Evolutionary conservation across 2,888 invertebrate species (phyloP).

Genomic region (Pollenia labialis): DNA sequence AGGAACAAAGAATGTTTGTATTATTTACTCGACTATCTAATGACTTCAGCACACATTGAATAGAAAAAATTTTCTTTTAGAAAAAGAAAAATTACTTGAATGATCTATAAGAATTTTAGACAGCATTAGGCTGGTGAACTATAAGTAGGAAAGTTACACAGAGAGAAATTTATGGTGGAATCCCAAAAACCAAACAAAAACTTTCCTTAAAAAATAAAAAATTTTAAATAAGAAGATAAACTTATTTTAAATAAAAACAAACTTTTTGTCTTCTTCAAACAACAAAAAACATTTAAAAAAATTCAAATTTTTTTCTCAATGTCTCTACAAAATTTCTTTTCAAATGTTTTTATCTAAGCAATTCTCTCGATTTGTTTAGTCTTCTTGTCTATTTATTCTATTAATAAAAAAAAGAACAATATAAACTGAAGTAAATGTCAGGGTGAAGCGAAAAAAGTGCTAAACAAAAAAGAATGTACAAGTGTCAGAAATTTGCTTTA

Average conservation of each 20-base stretch:
- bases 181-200: too few species aligned
- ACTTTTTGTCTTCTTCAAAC: too few species aligned
- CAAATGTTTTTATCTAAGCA: not conserved
- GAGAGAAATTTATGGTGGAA: too few species aligned
- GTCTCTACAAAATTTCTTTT: not conserved
- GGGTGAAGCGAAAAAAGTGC: not conserved
- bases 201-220: too few species aligned
- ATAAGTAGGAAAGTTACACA: too few species aligned
- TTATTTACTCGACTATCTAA: not conserved
- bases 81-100: slow-evolving; percentile 10
- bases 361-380: not conserved
- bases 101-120: slow-evolving; percentile 3
- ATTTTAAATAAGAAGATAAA: too few species aligned
- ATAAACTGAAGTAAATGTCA: not conserved
- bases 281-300: too few species aligned
- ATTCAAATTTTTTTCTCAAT: not conserved
- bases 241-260: too few species aligned
- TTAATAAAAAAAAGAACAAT: not conserved
- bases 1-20: not conserved
- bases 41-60: not conserved
- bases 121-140: not conserved
- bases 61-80: not conserved
- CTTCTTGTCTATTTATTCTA: not conserved
- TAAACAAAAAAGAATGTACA: not conserved
- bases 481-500: not conserved